Evolutionary conservation across 2,888 invertebrate genomes (phyloP), one percentile per base, ranked within the genome.

Genomic region (Chesias legatella): DNA sequence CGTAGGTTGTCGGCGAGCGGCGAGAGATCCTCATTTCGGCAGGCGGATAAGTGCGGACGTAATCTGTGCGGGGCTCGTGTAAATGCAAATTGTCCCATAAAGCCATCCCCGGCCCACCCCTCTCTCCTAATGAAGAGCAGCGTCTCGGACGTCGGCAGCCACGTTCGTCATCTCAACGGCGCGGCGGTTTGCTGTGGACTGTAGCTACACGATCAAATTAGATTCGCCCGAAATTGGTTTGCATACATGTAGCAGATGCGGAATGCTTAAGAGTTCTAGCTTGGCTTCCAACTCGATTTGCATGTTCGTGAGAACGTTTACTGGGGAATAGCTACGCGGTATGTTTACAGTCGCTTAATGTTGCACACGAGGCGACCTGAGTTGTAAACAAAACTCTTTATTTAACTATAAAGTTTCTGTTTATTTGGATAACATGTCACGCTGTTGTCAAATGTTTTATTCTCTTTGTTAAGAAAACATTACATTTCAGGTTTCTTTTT

Each of bases 71-170:
- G 73, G 75, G 81, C 80, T 82, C 85, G 85, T 86, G 88, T 86
- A 86, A 88, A 88, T 88, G 88, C 85, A 88, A 88, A 88, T 88
- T 76, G 84, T 83, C 77, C 82, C 76, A 85, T 86, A 86, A 88
- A 83, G 83, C 83, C 79, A 79, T 80, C 59, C 60, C 48, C 56
- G 54, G 56, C 48, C 56, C 60, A 54, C 63, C 67, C 63, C 60
- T 63, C 61, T 49, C 68, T 64, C 77, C 75, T 86, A 84, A 86
- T 86, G 85, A 86, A 86, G 81, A 82, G 80, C 58, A 73, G 71
- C 75, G 75, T 75, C 77, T 79, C 75, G 77, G 78, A 77, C 77
- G 63, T 55, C 56, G 67, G 54, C 63, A 64, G 70, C 69, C 60
- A 64, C 73, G 78, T 74, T 73, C 77, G 81, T 83, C 82, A 79